These are phyloP conservation scores for Steromphala cineraria DNA, from an alignment of 2,888 invertebrate genomes.

Conservation along the genomic window DNA sequence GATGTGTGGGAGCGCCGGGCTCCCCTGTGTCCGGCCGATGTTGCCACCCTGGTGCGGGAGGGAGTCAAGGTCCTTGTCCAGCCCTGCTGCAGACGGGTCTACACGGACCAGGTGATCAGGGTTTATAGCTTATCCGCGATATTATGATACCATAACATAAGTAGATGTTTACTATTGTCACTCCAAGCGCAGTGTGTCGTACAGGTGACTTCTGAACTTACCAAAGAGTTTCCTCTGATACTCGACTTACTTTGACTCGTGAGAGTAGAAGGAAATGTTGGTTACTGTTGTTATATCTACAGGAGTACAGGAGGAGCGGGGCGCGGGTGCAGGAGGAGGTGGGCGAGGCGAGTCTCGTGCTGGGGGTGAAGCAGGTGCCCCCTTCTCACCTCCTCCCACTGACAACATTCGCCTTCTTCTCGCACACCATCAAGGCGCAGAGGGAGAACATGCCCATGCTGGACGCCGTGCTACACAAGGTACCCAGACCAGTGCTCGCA, in stretches of 20 bases:
- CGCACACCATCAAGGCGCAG: conserved; percentile 99
- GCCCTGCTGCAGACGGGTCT: conserved; percentile 97
- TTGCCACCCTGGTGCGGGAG: conserved; percentile 90
- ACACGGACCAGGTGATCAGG: conserved; percentile 97
- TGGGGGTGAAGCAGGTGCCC: conserved; percentile 97
- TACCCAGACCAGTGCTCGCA: no score
- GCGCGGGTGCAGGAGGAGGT: conserved; percentile 97
- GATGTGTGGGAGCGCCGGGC: conserved; percentile 85
- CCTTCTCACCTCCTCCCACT: conserved; percentile 88
- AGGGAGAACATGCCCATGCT: conserved; percentile 97
- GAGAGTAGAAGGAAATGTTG: no score
- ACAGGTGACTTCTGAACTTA: no score
- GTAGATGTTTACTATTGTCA: no score
- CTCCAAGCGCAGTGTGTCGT: no score
- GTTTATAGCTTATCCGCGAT: no score
- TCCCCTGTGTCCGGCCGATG: conserved; percentile 93
- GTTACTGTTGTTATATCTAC: conserved; percentile 38
- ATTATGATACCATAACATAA: no score
- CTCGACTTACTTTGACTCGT: no score
- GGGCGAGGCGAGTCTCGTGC: conserved; percentile 94
- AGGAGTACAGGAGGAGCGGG: conserved; percentile 93
- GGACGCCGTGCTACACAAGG: conserved; percentile 93
- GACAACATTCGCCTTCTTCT: conserved; percentile 99
- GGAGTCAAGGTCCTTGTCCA: conserved; percentile 95
- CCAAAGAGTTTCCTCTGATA: no score